Conservation (phyloP, 2,888 invertebrate species). For the Galeopsomyia nigrocyanea region DNA sequence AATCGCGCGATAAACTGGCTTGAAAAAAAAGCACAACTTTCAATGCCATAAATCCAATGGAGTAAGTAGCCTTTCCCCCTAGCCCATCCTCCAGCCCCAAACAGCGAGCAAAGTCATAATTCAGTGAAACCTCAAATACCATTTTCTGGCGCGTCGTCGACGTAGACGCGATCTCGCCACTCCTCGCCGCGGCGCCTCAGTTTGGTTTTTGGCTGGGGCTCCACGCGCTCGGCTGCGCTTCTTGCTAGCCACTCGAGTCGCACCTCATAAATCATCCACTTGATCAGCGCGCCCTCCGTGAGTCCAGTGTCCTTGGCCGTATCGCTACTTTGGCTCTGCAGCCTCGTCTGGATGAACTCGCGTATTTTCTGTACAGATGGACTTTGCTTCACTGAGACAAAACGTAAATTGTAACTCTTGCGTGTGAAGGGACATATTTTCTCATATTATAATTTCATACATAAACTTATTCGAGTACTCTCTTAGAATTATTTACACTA, state of each 20-base stretch:
- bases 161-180: constrained; percentile 72
- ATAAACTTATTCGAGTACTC: too few relatives aligned
- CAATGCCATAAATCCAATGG: too few relatives aligned
- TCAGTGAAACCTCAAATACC: constrained; percentile 9
- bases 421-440: too few relatives aligned
- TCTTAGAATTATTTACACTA: too few relatives aligned
- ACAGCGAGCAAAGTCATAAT: too few relatives aligned
- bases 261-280: constrained; percentile 59
- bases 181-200: constrained; percentile 72
- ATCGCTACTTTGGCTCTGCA: background rate
- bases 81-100: too few relatives aligned
- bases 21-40: too few relatives aligned
- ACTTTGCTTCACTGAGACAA: too few relatives aligned
- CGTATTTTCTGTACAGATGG: constrained; percentile 16
- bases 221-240: constrained; percentile 49
- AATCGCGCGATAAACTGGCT: too few relatives aligned
- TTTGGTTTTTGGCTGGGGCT: constrained; percentile 68
- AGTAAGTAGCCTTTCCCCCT: too few relatives aligned
- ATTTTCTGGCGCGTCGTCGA: constrained; percentile 71
- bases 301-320: constrained; percentile 49
- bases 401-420: too few relatives aligned
- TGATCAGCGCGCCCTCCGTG: constrained; percentile 58
- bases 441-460: too few relatives aligned
- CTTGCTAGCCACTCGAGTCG: constrained; percentile 53
- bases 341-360: background rate